Percentiles rank a stretch among this genome's conserved stretches.
These are phyloP conservation scores for Hycleus phaleratus DNA, from an alignment of 1,140 invertebrate species.

Conservation along the genomic window DNA sequence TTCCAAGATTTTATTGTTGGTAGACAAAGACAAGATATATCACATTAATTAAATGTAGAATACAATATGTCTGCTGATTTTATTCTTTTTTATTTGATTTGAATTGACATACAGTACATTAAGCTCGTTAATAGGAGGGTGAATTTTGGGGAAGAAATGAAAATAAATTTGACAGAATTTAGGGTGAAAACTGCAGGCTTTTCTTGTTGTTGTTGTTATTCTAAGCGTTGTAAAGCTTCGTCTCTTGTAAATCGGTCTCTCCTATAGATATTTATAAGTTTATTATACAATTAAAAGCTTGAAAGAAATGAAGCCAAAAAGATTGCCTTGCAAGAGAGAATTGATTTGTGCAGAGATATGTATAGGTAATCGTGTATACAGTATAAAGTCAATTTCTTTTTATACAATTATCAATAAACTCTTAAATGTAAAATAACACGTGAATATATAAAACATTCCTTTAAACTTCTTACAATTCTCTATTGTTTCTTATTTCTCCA, in stretches of 20 bases:
- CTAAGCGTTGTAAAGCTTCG: too few species aligned
- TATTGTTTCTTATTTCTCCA: too few species aligned
- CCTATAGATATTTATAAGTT: constrained; percentile 2
- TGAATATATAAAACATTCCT: constrained; percentile 11
- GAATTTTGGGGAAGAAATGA: too few species aligned
- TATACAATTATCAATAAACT: constrained; percentile 12
- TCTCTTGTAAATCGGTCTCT: too few species aligned
- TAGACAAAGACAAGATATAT: constrained; percentile 27
- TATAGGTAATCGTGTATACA: constrained; percentile 3
- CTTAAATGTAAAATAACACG: constrained; percentile 7
- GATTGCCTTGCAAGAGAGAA: constrained; percentile 2
- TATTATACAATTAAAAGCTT: constrained; percentile 11
- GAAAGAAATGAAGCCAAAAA: constrained; percentile 2
- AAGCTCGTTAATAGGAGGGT: constrained; percentile 31
- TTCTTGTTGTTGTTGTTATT: too few species aligned
- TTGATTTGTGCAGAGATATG: constrained; percentile 7
- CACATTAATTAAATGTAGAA: constrained; percentile 28
- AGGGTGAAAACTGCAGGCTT: too few species aligned
- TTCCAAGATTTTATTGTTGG: constrained; percentile 16
- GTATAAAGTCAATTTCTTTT: background rate
- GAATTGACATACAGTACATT: constrained; percentile 38
- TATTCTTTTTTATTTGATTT: constrained; percentile 24
- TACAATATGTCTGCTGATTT: constrained; percentile 13
- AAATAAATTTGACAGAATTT: too few species aligned
- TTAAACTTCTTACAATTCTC: background rate